Conservation (phyloP, 2,797 vertebrate species). For the Sandelia bainsii region DNA sequence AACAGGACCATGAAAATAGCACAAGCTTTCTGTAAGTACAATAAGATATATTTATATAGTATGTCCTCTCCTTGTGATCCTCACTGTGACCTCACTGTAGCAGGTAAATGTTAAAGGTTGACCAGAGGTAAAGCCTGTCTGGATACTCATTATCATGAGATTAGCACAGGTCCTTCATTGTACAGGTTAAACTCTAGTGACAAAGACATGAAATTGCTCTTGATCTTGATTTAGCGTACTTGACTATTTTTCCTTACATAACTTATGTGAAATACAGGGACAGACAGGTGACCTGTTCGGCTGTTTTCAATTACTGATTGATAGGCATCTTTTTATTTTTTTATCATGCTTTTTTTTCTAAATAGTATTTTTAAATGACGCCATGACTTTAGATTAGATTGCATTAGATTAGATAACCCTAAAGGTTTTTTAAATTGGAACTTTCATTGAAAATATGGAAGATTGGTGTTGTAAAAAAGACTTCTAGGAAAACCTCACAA, state of each 20-base stretch:
- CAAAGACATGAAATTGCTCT: not conserved
- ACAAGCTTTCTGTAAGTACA: conserved; percentile 34
- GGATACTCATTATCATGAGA: conserved; percentile 21
- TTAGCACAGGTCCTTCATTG: conserved; percentile 12
- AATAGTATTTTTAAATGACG: not conserved
- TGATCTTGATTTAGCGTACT: not conserved
- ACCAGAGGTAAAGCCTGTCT: conserved; percentile 39
- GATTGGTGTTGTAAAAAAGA: not conserved
- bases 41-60: not conserved
- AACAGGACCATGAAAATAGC: not conserved
- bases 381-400: no score
- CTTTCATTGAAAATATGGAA: not conserved
- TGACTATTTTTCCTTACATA: not conserved
- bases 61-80: conserved; percentile 16
- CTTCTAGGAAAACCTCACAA: no score
- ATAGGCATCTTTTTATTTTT: not conserved
- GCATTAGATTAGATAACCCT: not conserved
- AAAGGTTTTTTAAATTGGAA: not conserved
- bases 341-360: not conserved
- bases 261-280: not conserved
- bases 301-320: not conserved
- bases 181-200: conserved; percentile 16
- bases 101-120: conserved; percentile 42
- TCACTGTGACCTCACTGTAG: conserved; percentile 22
- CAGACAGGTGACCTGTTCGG: not conserved